Base-by-base conservation (phyloP, 2,888 invertebrate genomes). In the Leptopilina drosophilae region DNA sequence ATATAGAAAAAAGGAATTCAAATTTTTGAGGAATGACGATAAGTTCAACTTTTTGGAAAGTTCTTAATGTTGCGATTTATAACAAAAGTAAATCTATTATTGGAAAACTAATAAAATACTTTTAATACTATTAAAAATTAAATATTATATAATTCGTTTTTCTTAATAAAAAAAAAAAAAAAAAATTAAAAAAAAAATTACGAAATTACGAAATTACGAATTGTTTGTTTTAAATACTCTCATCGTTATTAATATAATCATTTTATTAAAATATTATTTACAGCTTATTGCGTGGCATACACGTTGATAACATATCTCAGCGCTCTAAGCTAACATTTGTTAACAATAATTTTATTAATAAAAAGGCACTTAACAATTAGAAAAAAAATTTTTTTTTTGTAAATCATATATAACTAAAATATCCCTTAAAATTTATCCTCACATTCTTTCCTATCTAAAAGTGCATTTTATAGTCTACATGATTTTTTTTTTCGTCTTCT, bases 241-340 rank as follows among this genome's bases (percentile, higher is more conserved):
- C 49, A 33, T 73, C 40, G 14, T 40, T 75, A 78, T 75, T 64
- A 75, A 78, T 78, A 64, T 90, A 89, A 90, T 90, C 90, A 33
- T 87, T 87, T 90, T 88, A 89, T 88, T 82, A 82, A 80, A 84
- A 89, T 90, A 90, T 90, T 91, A 91, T 91, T 90, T 91, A 91
- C 91, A 91, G 87, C 84, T 56, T 73, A 33, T 73, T 53, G 73
- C 53, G 73, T 73, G 73, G 56, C 73, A 73, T 56, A 69, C 53
- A 73, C 26, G 53, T 49, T 69, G 49, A 56, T 3, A 69, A 69
- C 20, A 49, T 69, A 69, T 69, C 49, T 49, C 49, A 69, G 69
- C 53, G 69, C 26, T 26, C 69, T 69, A 69, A 73, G 73, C 56
- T 73, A 49, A 73, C 53, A n/a, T 73, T 73, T 53, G 69, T 73